Percentiles rank a stretch among this genome's conserved stretches.
These are phyloP conservation scores for Drosophila paulistorum DNA, from an alignment of 1,140 invertebrate species.

Conservation along the genomic window DNA sequence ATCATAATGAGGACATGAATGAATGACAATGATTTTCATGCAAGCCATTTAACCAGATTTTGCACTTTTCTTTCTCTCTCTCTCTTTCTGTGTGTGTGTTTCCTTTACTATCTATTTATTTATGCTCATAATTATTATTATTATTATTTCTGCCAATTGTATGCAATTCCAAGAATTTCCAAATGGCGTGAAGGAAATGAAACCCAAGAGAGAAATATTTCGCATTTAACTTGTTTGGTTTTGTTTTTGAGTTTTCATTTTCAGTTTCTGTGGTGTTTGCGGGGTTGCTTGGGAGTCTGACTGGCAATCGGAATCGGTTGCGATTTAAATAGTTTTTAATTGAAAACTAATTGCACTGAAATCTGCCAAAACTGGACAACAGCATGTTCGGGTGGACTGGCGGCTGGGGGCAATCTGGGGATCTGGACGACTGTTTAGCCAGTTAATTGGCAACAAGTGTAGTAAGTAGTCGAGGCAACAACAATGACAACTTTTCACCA, in stretches of 20 bases:
- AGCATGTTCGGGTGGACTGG: conserved; percentile 27
- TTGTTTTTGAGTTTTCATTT: conserved; percentile 15
- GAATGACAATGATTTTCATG: too few species aligned
- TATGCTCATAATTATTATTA: background rate
- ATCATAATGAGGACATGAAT: too few species aligned
- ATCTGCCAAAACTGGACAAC: conserved; percentile 47
- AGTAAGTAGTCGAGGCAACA: conserved; percentile 17
- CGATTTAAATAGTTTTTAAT: conserved; percentile 69
- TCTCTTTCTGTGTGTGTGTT: background rate
- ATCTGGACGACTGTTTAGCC: conserved; percentile 34
- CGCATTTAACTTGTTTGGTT: conserved; percentile 21
- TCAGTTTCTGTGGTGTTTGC: conserved; percentile 10
- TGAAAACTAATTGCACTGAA: conserved; percentile 66
- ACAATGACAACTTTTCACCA: conserved; percentile 71
- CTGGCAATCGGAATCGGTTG: conserved; percentile 12
- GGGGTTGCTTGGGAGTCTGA: background rate
- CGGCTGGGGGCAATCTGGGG: conserved; percentile 28
- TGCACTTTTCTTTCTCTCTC: too few species aligned
- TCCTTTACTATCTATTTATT: background rate
- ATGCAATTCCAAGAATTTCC: conserved; percentile 25
- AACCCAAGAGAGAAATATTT: conserved; percentile 13
- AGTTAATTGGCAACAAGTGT: conserved; percentile 44
- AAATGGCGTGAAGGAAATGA: conserved; percentile 30
- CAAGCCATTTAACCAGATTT: too few species aligned
- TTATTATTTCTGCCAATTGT: background rate